Evolutionary conservation across 2,113 vertebrate species (phyloP).

Genomic region (Sorex fumeus): DNA sequence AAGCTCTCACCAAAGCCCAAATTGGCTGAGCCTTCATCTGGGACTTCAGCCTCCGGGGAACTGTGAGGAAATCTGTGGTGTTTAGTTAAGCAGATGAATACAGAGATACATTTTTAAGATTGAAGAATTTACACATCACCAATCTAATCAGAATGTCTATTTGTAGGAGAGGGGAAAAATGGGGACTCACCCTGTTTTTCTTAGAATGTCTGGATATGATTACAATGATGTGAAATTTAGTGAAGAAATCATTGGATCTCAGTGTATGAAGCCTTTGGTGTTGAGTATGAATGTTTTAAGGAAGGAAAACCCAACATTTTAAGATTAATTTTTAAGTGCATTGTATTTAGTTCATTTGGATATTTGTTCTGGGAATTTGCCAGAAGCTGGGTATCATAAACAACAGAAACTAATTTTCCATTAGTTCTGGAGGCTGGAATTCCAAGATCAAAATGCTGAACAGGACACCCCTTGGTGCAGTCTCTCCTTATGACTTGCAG

Average conservation of each 20-base stretch:
- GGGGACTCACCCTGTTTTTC: background rate
- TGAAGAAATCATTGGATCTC: conserved; percentile 35
- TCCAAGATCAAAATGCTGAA: background rate
- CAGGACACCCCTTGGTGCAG: too few relatives aligned
- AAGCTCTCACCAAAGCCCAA: background rate
- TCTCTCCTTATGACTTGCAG: too few relatives aligned
- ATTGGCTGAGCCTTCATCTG: background rate
- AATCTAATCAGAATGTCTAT: background rate
- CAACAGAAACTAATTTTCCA: background rate
- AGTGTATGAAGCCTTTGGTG: background rate
- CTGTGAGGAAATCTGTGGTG: background rate
- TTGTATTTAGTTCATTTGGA: background rate
- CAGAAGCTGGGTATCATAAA: background rate
- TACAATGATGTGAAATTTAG: background rate
- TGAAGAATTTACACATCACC: background rate
- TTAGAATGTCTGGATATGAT: background rate
- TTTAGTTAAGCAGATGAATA: background rate
- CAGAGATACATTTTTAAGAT: background rate
- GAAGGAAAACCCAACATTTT: conserved; percentile 45
- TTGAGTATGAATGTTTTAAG: conserved; percentile 17
- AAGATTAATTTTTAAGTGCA: conserved; percentile 72
- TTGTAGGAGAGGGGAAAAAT: background rate
- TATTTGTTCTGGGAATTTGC: background rate
- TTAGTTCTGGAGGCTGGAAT: background rate
- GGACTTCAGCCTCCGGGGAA: background rate